Base-by-base conservation (phyloP, 2,888 invertebrate species). In the Leptopilina drosophilae region DNA sequence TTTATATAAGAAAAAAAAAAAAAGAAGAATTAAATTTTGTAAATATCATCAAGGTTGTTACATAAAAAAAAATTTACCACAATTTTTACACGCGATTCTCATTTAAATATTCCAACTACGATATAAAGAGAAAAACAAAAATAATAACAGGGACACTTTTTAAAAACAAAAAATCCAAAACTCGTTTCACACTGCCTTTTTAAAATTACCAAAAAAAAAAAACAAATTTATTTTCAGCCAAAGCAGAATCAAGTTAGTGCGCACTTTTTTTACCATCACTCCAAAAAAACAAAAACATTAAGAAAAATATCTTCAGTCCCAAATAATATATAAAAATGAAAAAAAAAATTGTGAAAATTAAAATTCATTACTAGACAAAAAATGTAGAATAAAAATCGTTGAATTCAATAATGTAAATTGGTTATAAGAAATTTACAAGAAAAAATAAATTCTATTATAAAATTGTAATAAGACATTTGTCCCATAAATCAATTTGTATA, bases 41-140 rank as follows among this genome's bases (percentile, higher is more conserved):
- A 73, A 73, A 73, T 73, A 73, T 73, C 73, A 26, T 26, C 73
- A 73, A 56, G 73, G 53, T 53, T 73, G 73, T 73, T 73, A 49
- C 12, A 33, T 69, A 69, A 69, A 53, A 56, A 33, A 62, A 62
- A 62, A 62, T 8, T 62, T 62, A 62, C 53, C 49, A 14, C 56
- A 53, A 73, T 56, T 73, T 73, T 73, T n/a, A 73, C 53, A 73
- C 5, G 5, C 5, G 9, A 73, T n/a, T 33, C 56, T 73, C 33
- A 73, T 8, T 42, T 33, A 33, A 33, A 42, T 8, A 8, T 8
- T 8, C 6, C 7, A 53, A 69, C 12, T 53, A 53, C 42, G 42
- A 8, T 42, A 42, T 8, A 20, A 20, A 20, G 1, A 20, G 20
- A 20, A 20, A 20, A 20, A 33, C 33, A 33, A 2, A 33, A 33